These are phyloP conservation scores for Tonatia bakeri DNA, from an alignment of 2,113 vertebrate species.

Conservation along the genomic window DNA sequence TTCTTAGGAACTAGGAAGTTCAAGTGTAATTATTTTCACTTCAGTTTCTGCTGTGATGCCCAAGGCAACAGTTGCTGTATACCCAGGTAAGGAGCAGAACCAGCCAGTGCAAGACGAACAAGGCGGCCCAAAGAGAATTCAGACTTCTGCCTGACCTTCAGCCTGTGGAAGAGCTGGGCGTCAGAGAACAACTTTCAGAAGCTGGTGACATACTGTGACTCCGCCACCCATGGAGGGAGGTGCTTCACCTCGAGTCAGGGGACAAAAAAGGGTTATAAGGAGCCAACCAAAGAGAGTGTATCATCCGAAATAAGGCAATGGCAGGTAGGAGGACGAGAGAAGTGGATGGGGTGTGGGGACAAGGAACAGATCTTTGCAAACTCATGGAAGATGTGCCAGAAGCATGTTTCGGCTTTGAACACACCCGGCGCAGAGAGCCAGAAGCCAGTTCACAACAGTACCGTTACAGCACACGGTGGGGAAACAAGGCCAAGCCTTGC, in stretches of 20 bases:
- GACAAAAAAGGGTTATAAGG: background rate
- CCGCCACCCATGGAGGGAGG: background rate
- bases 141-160: background rate
- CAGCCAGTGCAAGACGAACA: background rate
- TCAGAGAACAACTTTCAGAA: background rate
- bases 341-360: background rate
- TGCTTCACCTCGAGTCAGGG: background rate
- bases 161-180: background rate
- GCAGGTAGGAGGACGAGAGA: background rate
- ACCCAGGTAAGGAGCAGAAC: background rate
- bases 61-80: background rate
- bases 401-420: background rate
- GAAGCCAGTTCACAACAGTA: background rate
- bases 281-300: background rate
- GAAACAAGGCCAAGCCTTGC: background rate
- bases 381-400: background rate
- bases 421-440: background rate
- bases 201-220: background rate
- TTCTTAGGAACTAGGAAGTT: background rate
- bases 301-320: background rate
- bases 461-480: no score
- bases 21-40: background rate
- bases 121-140: background rate
- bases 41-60: background rate
- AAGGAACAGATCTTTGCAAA: background rate